Evolutionary conservation across 2,113 vertebrate species (phyloP), one percentile per base, ranked within the genome.

Genomic region (Prionailurus viverrinus): DNA sequence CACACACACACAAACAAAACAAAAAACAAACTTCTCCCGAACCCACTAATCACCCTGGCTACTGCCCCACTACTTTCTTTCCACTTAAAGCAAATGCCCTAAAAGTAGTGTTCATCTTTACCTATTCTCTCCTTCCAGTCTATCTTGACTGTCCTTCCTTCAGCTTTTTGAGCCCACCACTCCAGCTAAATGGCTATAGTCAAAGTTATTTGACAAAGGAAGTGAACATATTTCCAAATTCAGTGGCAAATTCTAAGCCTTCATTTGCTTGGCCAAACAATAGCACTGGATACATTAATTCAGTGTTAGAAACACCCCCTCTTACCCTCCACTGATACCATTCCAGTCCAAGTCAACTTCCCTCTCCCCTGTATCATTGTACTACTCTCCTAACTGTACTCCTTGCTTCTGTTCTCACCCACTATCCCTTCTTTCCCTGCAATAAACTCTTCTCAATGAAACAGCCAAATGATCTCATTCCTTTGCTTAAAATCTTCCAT

Each of bases 371-470:
- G 0, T 45, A 3, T 68, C 39, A 12, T 63, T 29, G 19, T 10
- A 39, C 19, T 41, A 8, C n/a, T 73, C 12, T 93, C 45, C 36
- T 66, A 85, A 31, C 36, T 73, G 13, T 58, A 48, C 27, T 84
- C 13, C 13, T 53, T n/a, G 31, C 71, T 89, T 80, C 27, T 14
- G 5, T 12, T 16, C 23, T 89, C 23, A 65, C 4, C 71, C 63
- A 21, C 36, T 53, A 21, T 1, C 4, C n/a, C n/a, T 29, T 31
- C 1, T 10, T 2, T 4, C 1, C 27, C 33, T 33, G 15, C n/a
- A 33, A 58, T 7, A 27, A 3, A 53, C 36, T 55, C 2, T 36
- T 65, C 29, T 73, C 71, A 39, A 36, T 39, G 18, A 29, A 41
- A 48, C 0, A 33, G 36, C 33, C 58, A 65, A 73, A 55, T n/a